A percentile compares a stretch with the other conserved stretches of the same genome.
Conservation (phyloP, 2,797 vertebrate genomes). For the Spondyliosoma cantharus region DNA sequence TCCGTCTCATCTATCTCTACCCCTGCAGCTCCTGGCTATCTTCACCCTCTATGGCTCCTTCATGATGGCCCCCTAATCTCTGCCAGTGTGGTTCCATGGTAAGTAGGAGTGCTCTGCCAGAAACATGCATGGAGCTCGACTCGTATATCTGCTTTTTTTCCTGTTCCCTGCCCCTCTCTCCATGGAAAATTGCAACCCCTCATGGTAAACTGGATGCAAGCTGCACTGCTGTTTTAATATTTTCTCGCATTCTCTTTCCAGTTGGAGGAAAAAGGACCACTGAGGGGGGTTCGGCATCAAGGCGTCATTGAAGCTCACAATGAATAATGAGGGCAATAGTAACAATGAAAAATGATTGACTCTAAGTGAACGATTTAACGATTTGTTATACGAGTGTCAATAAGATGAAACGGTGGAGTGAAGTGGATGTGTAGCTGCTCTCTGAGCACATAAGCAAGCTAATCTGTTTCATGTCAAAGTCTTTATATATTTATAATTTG, state of each 20-base stretch:
- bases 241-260: slow-evolving; percentile 45
- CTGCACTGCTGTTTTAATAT: slow-evolving; percentile 35
- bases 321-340: slow-evolving; percentile 64
- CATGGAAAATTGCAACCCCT: slow-evolving; percentile 46
- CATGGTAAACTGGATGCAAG: slow-evolving; percentile 54
- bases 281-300: slow-evolving; percentile 53
- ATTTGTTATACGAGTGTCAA: slow-evolving; percentile 59
- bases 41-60: slow-evolving; percentile 76
- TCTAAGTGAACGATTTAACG: slow-evolving; percentile 60
- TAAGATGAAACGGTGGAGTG: slow-evolving; percentile 50
- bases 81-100: slow-evolving; percentile 73
- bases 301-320: slow-evolving; percentile 53
- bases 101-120: slow-evolving; percentile 69
- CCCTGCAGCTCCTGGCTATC: slow-evolving; percentile 78
- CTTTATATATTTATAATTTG: slow-evolving; percentile 54
- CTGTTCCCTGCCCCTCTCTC: slow-evolving; percentile 27
- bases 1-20: slow-evolving; percentile 76
- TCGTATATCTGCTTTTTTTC: slow-evolving; percentile 44
- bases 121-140: slow-evolving; percentile 55
- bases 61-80: slow-evolving; percentile 78
- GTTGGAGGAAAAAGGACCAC: slow-evolving; percentile 27
- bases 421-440: slow-evolving; percentile 48
- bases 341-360: slow-evolving; percentile 58
- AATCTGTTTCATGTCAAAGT: slow-evolving; percentile 71
- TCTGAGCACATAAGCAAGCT: slow-evolving; percentile 61